Evolutionary conservation across 2,113 vertebrate species (phyloP), one percentile per base, ranked within the genome.

Genomic region (Cinclus cinclus): DNA sequence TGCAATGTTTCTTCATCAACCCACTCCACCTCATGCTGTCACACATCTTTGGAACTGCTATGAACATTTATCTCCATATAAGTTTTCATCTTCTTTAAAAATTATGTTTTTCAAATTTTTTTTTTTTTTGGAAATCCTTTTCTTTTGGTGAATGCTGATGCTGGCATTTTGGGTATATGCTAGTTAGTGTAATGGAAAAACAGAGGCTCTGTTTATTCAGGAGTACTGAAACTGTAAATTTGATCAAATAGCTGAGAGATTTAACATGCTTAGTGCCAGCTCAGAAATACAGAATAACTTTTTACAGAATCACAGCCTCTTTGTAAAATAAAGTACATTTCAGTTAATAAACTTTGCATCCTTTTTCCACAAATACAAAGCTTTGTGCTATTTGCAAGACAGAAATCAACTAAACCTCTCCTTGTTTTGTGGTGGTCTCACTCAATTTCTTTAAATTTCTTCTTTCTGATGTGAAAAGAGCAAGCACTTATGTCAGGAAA

Each of bases 1-100:
- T 92, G 81, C 37, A 78, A 19, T 75, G 64, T 94, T 93, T 88
- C 60, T 86, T 95, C 69, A 88, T 94, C 92, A 95, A 56, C 83
- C 47, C 62, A 77, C 47, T 90, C 73, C 31, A 76, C 82, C 91
- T 90, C 70, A 74, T 90, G 56, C 76, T 90, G 73, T 92, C 92
- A 86, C 31, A 11, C 67, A 79, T 74, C 64, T 85, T 74, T 77
- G 56, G 47, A 75, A 90, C 68, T 86, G 44, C 82, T 78, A 52
- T 44, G 50, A 44, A 33, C 19, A n/a, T 76, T 93, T 77, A 86
- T 83, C 30, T 76, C 58, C 81, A 25, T 78, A 39, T 73, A 62
- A 37, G 15, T 77, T 92, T 93, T 71, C 20, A 78, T 80, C 52
- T 20, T 83, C 56, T 65, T 77, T 63, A 81, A 91, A 95, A 68